phyloP scores from a whole-genome alignment of 2,113 vertebrate genomes.

The Stegastes partitus region DNA sequence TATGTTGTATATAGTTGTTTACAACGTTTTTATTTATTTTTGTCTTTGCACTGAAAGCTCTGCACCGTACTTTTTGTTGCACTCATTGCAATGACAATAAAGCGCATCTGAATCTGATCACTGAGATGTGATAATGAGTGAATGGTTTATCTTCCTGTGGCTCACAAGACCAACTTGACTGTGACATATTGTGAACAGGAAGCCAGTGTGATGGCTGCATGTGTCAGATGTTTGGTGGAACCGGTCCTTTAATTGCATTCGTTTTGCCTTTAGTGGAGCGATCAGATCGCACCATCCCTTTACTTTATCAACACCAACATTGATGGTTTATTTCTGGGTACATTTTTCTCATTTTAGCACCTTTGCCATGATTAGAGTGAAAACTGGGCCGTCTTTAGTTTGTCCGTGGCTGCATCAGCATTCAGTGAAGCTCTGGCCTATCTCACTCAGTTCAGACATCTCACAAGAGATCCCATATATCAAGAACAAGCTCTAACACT shows the following conservation, averaged over 20 bases:
- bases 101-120: too few relatives aligned
- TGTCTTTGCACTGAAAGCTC: too few relatives aligned
- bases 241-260: not conserved
- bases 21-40: too few relatives aligned
- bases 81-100: too few relatives aligned
- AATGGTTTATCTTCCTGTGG: not conserved
- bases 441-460: conserved; percentile 56
- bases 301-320: conserved; percentile 9
- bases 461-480: conserved; percentile 71
- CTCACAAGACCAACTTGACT: not conserved
- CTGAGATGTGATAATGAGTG: not conserved
- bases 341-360: conserved; percentile 6
- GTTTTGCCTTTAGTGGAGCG: not conserved
- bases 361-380: conserved; percentile 1
- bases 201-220: not conserved
- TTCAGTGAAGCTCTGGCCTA: conserved; percentile 50
- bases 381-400: conserved; percentile 35
- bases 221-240: not conserved
- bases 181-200: not conserved
- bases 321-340: not conserved
- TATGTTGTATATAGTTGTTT: too few relatives aligned
- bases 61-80: too few relatives aligned
- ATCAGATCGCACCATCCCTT: not conserved
- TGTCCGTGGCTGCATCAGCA: conserved; percentile 57
- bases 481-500: conserved; percentile 63